phyloP scores from a whole-genome alignment of 1,140 invertebrate genomes.

The Zaprionus nigranus region DNA sequence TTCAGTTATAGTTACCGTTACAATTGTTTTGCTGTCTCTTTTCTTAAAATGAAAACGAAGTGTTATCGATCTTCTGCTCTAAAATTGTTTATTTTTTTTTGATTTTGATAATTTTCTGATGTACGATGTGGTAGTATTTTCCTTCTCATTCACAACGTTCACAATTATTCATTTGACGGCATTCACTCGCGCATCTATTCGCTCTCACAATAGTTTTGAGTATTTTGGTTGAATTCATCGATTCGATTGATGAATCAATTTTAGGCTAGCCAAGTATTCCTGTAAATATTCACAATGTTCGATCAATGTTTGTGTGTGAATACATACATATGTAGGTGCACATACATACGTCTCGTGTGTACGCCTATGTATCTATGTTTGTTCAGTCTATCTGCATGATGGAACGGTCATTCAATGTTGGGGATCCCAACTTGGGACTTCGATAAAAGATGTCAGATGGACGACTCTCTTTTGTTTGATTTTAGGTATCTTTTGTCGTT shows the following conservation, averaged over 20 bases:
- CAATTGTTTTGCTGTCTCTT: background rate
- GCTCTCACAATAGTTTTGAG: constrained; percentile 9
- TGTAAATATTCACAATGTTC: constrained; percentile 35
- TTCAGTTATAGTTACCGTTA: constrained; percentile 1
- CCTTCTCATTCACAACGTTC: background rate
- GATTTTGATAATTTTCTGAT: constrained; percentile 2
- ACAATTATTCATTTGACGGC: constrained; percentile 4
- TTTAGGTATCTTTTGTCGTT: constrained; percentile 11
- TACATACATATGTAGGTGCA: background rate
- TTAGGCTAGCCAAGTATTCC: background rate
- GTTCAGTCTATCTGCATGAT: background rate
- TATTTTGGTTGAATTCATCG: constrained; percentile 9
- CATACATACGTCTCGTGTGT: background rate
- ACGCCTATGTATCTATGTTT: background rate
- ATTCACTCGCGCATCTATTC: constrained; percentile 12
- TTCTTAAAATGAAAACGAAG: background rate
- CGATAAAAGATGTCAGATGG: constrained; percentile 1
- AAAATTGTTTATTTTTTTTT: background rate
- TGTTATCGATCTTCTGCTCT: background rate
- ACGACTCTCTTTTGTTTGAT: constrained; percentile 8
- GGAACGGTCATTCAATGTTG: background rate
- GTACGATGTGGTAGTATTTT: constrained; percentile 1
- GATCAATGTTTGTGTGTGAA: constrained; percentile 15
- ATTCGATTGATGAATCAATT: constrained; percentile 6
- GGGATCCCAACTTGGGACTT: background rate